Percentiles rank a stretch among this genome's conserved stretches.
phyloP scores from a whole-genome alignment of 1,140 invertebrate genomes.

The Physella acuta region DNA sequence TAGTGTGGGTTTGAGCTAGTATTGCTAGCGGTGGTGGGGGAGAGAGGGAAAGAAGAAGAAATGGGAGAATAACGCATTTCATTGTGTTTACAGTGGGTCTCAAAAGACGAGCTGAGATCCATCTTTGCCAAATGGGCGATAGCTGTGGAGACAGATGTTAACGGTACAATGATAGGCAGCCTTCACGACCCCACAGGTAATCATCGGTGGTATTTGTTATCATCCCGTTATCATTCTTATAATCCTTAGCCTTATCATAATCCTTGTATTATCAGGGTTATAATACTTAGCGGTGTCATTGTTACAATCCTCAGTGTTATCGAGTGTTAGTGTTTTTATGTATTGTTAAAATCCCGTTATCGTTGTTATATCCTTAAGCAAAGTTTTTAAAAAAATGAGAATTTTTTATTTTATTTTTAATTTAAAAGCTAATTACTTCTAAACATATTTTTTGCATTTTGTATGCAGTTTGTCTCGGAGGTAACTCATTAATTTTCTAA shows the following conservation, averaged over 20 bases:
- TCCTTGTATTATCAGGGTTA: background rate
- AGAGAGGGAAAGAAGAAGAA: no score
- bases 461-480: no score
- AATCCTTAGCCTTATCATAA: no score
- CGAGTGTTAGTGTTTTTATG: background rate
- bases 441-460: no score
- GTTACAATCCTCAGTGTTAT: background rate
- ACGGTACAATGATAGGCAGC: background rate
- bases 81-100: background rate
- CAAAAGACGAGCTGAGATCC: background rate
- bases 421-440: background rate
- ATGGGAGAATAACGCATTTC: no score
- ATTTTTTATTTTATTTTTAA: background rate
- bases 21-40: no score
- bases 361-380: background rate
- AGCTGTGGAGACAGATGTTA: background rate
- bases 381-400: background rate
- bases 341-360: background rate
- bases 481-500: background rate
- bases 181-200: conserved; percentile 2
- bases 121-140: background rate
- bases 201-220: background rate
- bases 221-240: no score
- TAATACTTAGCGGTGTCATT: background rate
- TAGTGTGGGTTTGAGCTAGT: no score